Base-by-base conservation (phyloP, 1,140 invertebrate genomes). In the Wiebesia pumilae region DNA sequence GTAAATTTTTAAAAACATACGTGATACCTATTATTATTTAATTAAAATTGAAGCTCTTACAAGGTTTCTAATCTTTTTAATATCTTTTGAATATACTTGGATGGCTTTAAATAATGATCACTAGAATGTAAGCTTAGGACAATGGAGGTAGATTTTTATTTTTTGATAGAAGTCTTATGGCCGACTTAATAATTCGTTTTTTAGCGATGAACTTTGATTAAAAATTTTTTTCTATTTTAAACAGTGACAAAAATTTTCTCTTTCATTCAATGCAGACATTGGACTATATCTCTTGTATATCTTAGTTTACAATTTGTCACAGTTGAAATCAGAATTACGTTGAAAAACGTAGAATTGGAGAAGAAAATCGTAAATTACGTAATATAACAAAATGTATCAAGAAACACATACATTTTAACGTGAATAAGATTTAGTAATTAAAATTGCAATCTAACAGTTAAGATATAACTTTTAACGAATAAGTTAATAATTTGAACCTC, bases 111-210 rank as follows among this genome's bases (percentile, higher is more conserved):
- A 81, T 54, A 85, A 80, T 40, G 40, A 51, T 69, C 43, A 30
- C 12, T 54, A 71, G 81, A 30, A 82, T 54, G 21, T 73, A 82
- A 54, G 65, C 65, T 54, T 73, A 30, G 43, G 3, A 82, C 81
- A 82, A 82, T 82, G 47, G 40, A 30, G n/a, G 19, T 35, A 71
- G 1, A 73, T 71, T 82, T 82, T 54, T 82, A 82, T 71, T 71
- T 82, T 73, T 73, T 40, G 9, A 62, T 62, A 65, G 33, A 43
- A 47, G 27, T 78, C 38, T 85, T 40, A 47, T 14, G 27, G 19
- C 4, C 65, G 24, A 77, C 54, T 43, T 38, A 24, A 73, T 65
- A 9, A 73, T 77, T 62, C 58, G 24, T 43, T 62, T 78, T 77
- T 73, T 33, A 54, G 24, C 21, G 75, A 21, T 83, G 30, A 58